A percentile compares a stretch with the other conserved stretches of the same genome.
Conservation (phyloP, 2,888 invertebrate species). For the Drosophila buzzatii region DNA sequence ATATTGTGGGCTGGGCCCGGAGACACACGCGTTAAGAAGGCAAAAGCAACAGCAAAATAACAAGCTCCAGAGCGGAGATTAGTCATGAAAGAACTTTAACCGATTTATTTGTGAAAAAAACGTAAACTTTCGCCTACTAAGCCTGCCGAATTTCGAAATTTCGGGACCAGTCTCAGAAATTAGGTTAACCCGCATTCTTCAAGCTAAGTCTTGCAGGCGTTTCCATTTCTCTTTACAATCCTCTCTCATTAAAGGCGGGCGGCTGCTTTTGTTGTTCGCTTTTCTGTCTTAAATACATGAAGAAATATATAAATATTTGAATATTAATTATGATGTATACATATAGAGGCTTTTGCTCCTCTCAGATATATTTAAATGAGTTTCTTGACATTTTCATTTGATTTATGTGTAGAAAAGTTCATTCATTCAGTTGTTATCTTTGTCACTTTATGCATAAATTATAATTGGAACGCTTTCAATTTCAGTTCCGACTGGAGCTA, state of each 20-base stretch:
- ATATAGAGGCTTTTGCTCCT: conserved; percentile 12
- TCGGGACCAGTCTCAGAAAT: conserved; percentile 14
- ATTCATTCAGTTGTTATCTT: conserved; percentile 19
- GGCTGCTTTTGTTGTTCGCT: conserved; percentile 44
- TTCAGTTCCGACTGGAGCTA: conserved; percentile 16
- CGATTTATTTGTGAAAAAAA: conserved; percentile 11
- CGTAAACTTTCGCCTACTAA: conserved; percentile 8
- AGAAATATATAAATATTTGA: conserved; percentile 7
- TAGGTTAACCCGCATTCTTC: conserved; percentile 49
- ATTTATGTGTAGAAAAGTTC: conserved; percentile 45
- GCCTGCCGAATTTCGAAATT: conserved; percentile 10
- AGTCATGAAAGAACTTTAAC: conserved; percentile 45
- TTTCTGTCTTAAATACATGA: not conserved
- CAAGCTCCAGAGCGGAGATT: conserved; percentile 33
- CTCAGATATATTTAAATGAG: conserved; percentile 60
- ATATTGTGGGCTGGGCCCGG: conserved; percentile 37
- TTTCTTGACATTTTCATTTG: conserved; percentile 57
- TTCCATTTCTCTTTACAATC: conserved; percentile 31
- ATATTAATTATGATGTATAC: conserved; percentile 39
- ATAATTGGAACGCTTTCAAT: conserved; percentile 36
- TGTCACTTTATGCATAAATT: conserved; percentile 36
- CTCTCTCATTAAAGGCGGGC: conserved; percentile 46
- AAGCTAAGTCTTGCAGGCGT: conserved; percentile 40
- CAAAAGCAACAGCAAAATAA: conserved; percentile 12
- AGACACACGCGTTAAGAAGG: conserved; percentile 20